These are phyloP conservation scores for Eupithecia pulchellata DNA, from an alignment of 2,888 invertebrate genomes.

Conservation along the genomic window DNA sequence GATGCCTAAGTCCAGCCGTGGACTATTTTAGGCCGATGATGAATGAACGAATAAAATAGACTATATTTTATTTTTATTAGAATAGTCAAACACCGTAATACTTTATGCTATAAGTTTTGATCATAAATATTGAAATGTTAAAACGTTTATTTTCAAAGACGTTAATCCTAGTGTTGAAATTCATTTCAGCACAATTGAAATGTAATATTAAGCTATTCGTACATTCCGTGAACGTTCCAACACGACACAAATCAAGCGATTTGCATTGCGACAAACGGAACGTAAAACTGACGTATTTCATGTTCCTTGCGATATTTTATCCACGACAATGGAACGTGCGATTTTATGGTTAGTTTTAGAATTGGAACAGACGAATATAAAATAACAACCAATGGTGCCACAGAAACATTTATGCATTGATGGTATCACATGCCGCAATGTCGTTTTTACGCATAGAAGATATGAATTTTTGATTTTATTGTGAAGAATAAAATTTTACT, in stretches of 20 bases:
- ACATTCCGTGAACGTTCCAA: conserved; percentile 18
- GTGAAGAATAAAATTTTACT: background rate
- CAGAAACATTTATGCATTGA: background rate
- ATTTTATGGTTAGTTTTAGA: conserved; percentile 17
- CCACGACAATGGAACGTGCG: conserved; percentile 4
- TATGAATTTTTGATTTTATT: background rate
- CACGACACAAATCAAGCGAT: conserved; percentile 40
- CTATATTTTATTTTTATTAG: background rate
- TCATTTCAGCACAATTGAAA: conserved; percentile 5
- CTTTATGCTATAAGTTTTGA: background rate
- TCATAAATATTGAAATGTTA: background rate
- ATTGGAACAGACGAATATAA: background rate
- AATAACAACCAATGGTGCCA: background rate
- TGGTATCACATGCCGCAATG: too few species aligned
- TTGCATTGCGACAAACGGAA: conserved; percentile 38
- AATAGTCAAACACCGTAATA: background rate
- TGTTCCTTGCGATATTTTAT: conserved; percentile 36
- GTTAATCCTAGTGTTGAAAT: background rate
- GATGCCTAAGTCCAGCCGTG: too few species aligned
- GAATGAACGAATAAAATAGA: too few species aligned
- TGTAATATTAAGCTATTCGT: conserved; percentile 12
- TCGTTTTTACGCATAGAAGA: too few species aligned
- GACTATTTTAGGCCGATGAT: too few species aligned
- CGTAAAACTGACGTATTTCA: conserved; percentile 40
- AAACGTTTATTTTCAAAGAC: background rate